A percentile compares a stretch with the other conserved stretches of the same genome.
Conservation (phyloP, 2,797 vertebrate species). For the Peromyscus eremicus region DNA sequence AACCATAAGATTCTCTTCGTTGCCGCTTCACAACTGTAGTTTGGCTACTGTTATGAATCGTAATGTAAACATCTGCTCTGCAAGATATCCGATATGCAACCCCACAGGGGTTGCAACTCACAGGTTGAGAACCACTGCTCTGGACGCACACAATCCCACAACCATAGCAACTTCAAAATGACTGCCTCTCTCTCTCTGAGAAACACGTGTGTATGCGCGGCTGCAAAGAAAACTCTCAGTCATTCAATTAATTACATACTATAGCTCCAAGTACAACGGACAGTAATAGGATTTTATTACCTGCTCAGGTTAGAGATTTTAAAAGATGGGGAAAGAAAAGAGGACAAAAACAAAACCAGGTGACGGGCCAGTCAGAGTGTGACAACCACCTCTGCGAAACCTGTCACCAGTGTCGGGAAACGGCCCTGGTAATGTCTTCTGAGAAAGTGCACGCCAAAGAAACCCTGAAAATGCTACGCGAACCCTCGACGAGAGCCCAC, state of each 20-base stretch:
- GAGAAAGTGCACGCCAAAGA: conserved; percentile 7
- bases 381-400: not conserved
- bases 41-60: not conserved
- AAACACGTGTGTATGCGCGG: not conserved
- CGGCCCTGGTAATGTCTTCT: not conserved
- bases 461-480: conserved; percentile 27
- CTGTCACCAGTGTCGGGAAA: not conserved
- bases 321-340: not conserved
- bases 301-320: not conserved
- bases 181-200: not conserved
- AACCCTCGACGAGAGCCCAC: not conserved
- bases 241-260: not conserved
- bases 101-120: not conserved
- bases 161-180: not conserved
- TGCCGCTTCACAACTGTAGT: not conserved
- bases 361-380: not conserved
- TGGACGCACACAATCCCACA: not conserved
- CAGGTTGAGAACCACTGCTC: not conserved
- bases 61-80: not conserved
- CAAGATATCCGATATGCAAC: not conserved
- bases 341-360: not conserved
- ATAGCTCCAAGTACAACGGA: not conserved
- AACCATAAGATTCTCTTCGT: not conserved
- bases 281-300: not conserved
- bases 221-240: not conserved